Evolutionary conservation across 2,113 vertebrate genomes (phyloP).

Genomic region (Eptesicus fuscus): DNA sequence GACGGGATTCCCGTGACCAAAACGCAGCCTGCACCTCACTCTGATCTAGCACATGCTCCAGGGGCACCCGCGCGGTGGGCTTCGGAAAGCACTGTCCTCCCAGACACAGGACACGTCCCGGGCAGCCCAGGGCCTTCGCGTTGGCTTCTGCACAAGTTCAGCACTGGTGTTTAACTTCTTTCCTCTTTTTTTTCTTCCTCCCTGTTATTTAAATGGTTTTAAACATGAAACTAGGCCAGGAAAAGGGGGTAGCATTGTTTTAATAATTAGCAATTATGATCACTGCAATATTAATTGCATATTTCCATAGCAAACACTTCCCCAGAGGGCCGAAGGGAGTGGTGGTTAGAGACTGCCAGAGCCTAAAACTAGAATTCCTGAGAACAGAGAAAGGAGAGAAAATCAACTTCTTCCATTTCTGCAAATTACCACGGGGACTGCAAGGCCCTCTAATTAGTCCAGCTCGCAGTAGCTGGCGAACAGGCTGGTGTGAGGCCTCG

Average conservation of each 20-base stretch:
- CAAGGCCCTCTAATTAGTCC: conserved; percentile 97
- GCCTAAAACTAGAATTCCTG: conserved; percentile 89
- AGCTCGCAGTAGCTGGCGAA: conserved; percentile 88
- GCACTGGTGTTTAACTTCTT: conserved; percentile 59
- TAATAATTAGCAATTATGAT: conserved; percentile 99
- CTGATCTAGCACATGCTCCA: not conserved
- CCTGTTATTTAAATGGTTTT: conserved; percentile 89
- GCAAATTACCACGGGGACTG: conserved; percentile 94
- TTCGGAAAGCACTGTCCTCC: not conserved
- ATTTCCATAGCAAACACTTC: conserved; percentile 91
- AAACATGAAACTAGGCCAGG: conserved; percentile 87
- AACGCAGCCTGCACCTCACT: not conserved
- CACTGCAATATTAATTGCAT: conserved; percentile 98
- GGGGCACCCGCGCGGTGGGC: not conserved
- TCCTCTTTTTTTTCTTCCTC: conserved; percentile 52
- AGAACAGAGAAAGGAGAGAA: conserved; percentile 81
- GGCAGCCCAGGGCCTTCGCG: conserved; percentile 2
- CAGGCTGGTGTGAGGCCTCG: conserved; percentile 93
- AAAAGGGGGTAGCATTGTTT: conserved; percentile 91
- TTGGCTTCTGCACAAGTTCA: conserved; percentile 61
- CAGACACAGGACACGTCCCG: not conserved
- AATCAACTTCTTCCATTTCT: conserved; percentile 88
- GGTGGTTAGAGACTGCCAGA: conserved; percentile 85
- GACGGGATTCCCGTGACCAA: conserved; percentile 15
- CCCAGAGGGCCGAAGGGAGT: conserved; percentile 86